A percentile compares a stretch with the other conserved stretches of the same genome.
These are phyloP conservation scores for Ericerus pela DNA, from an alignment of 1,140 invertebrate species.

Conservation along the genomic window DNA sequence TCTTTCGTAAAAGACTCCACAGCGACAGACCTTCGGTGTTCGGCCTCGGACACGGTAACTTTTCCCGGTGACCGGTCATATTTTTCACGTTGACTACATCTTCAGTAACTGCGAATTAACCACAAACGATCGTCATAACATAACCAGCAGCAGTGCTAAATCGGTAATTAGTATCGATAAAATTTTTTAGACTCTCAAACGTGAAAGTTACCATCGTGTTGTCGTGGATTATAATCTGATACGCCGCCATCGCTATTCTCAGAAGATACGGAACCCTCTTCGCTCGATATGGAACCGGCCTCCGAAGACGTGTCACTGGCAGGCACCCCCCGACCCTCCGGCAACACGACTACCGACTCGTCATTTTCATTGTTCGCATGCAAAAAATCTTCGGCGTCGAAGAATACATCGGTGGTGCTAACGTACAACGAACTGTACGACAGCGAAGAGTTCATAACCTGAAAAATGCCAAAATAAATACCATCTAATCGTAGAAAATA, in stretches of 20 bases:
- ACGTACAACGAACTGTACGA: slow-evolving; percentile 60
- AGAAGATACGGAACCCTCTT: slow-evolving; percentile 36
- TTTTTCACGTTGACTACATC: slow-evolving; percentile 18
- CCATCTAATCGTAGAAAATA: slow-evolving; percentile 13
- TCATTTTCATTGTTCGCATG: slow-evolving; percentile 16
- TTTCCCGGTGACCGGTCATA: slow-evolving; percentile 49
- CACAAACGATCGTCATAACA: not conserved
- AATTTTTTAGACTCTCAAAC: too few relatives aligned
- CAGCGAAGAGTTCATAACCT: slow-evolving; percentile 40
- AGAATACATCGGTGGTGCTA: slow-evolving; percentile 63
- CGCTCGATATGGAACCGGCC: slow-evolving; percentile 43
- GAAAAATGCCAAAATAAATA: slow-evolving; percentile 9
- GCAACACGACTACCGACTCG: slow-evolving; percentile 19
- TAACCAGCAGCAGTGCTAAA: slow-evolving; percentile 13
- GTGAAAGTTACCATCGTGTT: too few relatives aligned
- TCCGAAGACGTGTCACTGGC: slow-evolving; percentile 48
- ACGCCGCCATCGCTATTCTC: slow-evolving; percentile 24
- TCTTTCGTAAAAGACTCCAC: slow-evolving; percentile 67
- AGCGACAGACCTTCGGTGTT: slow-evolving; percentile 56
- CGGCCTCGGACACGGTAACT: slow-evolving; percentile 52
- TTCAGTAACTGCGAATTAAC: not conserved
- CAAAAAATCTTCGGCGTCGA: slow-evolving; percentile 55
- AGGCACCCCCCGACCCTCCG: slow-evolving; percentile 24
- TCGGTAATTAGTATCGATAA: not conserved
- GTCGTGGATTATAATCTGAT: slow-evolving; percentile 24